Evolutionary conservation across 2,888 invertebrate species (phyloP), one percentile per base, ranked within the genome.

Genomic region (Homarus gammarus): DNA sequence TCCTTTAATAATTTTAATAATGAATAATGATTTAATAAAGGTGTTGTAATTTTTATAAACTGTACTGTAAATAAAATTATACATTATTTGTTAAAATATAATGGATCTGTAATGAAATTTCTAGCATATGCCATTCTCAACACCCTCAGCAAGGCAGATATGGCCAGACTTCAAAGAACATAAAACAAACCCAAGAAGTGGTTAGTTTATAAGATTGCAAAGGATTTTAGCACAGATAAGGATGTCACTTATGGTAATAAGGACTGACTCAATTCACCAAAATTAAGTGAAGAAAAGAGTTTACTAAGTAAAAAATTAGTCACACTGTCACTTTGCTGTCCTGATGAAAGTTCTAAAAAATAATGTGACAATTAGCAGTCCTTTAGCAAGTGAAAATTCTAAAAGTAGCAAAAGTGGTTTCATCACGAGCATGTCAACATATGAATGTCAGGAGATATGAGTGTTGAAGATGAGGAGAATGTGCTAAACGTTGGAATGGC

Each of bases 291-390:
- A 78, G 75, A 82, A 31, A 44, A 83, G 31, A 61, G 49, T 38
- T 89, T 75, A 81, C 73, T 84, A 89, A 70, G 38, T 78, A 78
- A 86, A 77, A 84, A 86, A 49, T 44, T 78, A 84, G 88, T 89
- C 88, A 89, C 83, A 89, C 27, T 75, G 82, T 89, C 88, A 89
- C 88, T 89, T 89, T 89, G 56, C 89, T 85, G 89, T 89, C 89
- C 89, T 85, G 89, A 89, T 89, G 89, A 85, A 89, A 84, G 89
- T 81, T 89, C 22, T 56, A 70, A 89, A 75, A 89, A 87, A 73
- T 51, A 78, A 49, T 77, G 84, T 89, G 88, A 89, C 88, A 78
- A 73, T 78, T 77, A 70, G 83, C 77, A 84, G 88, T 84, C 72
- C 73, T 89, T 84, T 56, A 89, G 78, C 70, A 68, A 77, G 49